Evolutionary conservation across 2,797 vertebrate species (phyloP).

Genomic region (Ptychadena robeensis): DNA sequence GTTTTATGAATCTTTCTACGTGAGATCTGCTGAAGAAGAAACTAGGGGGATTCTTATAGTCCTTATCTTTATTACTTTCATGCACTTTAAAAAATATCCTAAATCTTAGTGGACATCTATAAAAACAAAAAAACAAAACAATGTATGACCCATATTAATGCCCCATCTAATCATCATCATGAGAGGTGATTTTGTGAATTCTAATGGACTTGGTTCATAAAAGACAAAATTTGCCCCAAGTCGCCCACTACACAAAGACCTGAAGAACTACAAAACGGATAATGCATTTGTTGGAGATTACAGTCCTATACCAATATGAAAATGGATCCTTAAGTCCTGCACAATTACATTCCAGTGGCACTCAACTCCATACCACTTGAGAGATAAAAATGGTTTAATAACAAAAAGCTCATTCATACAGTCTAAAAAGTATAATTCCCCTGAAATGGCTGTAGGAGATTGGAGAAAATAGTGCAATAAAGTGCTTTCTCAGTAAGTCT

Average conservation of each 20-base stretch:
- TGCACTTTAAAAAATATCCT: background rate
- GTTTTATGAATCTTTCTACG: background rate
- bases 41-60: background rate
- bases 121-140: conserved; percentile 2
- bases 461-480: background rate
- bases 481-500: conserved; percentile 13
- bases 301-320: background rate
- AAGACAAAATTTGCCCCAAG: background rate
- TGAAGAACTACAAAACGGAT: background rate
- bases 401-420: conserved; percentile 23
- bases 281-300: conserved; percentile 15
- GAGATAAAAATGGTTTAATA: conserved; percentile 36
- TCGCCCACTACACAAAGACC: background rate
- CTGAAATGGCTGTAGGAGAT: conserved; percentile 4
- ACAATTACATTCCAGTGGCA: conserved; percentile 13
- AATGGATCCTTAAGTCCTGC: background rate
- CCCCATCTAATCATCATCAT: background rate
- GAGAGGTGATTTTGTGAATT: background rate
- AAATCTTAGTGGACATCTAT: background rate
- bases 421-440: conserved; percentile 1
- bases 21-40: background rate
- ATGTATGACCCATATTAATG: background rate
- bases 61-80: background rate
- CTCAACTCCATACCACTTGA: conserved; percentile 14
- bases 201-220: background rate